These are phyloP conservation scores for Eciton burchellii DNA, from an alignment of 1,140 invertebrate genomes.

Conservation along the genomic window DNA sequence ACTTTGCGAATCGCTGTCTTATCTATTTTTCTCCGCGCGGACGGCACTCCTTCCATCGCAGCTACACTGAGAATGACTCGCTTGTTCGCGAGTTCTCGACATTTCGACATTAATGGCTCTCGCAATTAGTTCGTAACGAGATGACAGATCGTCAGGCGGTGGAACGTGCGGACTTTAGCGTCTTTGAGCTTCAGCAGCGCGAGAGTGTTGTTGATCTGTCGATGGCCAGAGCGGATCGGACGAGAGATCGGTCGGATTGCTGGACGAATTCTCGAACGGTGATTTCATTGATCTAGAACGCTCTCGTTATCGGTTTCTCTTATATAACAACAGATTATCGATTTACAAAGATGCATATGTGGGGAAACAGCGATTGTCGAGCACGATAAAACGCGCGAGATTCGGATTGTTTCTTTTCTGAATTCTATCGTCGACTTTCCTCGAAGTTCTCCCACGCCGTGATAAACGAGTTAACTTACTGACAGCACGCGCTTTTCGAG, in stretches of 20 bases:
- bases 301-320: slow-evolving; percentile 9
- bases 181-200: no score
- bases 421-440: background rate
- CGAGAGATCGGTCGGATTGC: background rate
- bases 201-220: no score
- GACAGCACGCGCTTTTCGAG: background rate
- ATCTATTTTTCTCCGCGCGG: background rate
- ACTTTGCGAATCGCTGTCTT: background rate
- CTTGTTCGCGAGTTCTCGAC: background rate
- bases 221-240: background rate
- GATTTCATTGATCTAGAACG: background rate
- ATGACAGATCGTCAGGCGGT: no score
- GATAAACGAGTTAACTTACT: slow-evolving; percentile 11
- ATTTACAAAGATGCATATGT: slow-evolving; percentile 16
- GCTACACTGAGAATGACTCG: background rate
- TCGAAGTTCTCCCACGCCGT: background rate
- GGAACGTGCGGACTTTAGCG: no score
- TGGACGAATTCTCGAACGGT: background rate
- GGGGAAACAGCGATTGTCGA: slow-evolving; percentile 14
- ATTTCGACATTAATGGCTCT: background rate
- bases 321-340: slow-evolving; percentile 14
- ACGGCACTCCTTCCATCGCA: background rate
- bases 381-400: slow-evolving; percentile 8
- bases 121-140: no score
- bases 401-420: background rate